Base-by-base conservation (phyloP, 2,888 invertebrate species). In the Drosophila paucipuncta region DNA sequence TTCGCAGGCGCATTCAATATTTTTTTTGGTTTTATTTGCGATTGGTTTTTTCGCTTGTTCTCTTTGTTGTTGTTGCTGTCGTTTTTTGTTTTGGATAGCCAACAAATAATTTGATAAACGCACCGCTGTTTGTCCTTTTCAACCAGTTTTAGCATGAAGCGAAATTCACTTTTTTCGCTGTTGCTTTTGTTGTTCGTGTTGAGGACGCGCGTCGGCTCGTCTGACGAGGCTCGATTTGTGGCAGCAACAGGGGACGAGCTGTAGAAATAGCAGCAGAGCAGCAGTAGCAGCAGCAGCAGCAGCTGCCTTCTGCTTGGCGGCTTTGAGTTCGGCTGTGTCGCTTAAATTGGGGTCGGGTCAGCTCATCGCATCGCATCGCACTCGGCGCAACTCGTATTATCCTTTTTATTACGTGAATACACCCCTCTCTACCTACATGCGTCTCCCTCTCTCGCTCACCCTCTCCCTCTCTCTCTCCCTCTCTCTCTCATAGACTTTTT, bases 321-420 rank as follows among this genome's bases (percentile, higher is more conserved):
- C 68, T 49, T 4, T 68, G 28, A 28, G 35, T 39, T 57, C 47
- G 47, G 55, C 37, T 68, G 68, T 70, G 66, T 58, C 58, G 57
- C 64, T 68, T 77, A 52, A 76, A 72, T 82, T 84, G 90, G 86
- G 87, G 86, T 90, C 90, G 87, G 76, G 84, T 89, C 86, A 73
- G 62, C 75, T 37, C 81, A 73, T 55, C 55, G 54, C 81, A 69
- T 68, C 35, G 72, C 81, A 65, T 59, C 60, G 82, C 61, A 62
- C 67, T 78, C 69, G 50, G 54, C 54, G 52, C 68, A 47, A 68
- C 49, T 81, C 78, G 75, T 78, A 76, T 87, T 86, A 86, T 86
- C 81, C 88, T 85, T 89, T 87, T 89, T 86, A 89, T 88, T 78
- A 67, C 90, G 73, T 74, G 79, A 82, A 61, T 53, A 64, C 63